These are phyloP conservation scores for Allygus modestus DNA, from an alignment of 2,888 invertebrate genomes.

Conservation along the genomic window DNA sequence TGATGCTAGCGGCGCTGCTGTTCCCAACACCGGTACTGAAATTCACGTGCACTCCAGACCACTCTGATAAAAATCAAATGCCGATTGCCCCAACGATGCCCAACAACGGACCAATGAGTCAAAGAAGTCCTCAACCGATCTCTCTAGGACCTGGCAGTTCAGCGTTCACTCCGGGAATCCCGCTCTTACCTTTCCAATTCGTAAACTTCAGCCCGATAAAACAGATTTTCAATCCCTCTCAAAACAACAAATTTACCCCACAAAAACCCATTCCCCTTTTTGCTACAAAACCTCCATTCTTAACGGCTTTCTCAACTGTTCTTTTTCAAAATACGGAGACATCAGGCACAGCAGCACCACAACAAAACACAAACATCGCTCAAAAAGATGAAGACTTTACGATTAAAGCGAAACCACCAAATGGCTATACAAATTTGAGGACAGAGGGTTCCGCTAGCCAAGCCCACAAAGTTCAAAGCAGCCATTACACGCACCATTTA, in stretches of 20 bases:
- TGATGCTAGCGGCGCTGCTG: constrained; percentile 32
- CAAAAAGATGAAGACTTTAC: constrained; percentile 18
- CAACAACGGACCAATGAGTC: not conserved
- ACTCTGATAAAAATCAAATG: not conserved
- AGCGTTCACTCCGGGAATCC: not conserved
- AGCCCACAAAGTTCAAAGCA: constrained; percentile 19
- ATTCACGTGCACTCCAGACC: constrained; percentile 38
- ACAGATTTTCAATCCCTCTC: not conserved
- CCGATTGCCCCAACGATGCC: not conserved
- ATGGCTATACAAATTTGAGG: constrained; percentile 16
- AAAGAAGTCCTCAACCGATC: not conserved
- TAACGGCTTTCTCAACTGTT: not conserved
- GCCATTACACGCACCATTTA: constrained; percentile 6
- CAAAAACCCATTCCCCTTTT: not conserved
- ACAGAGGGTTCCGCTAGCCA: not conserved
- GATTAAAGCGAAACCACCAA: constrained; percentile 17
- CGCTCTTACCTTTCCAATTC: constrained; percentile 27
- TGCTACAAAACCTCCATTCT: not conserved
- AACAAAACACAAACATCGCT: not conserved
- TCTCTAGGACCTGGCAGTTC: constrained; percentile 6
- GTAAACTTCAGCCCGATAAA: constrained; percentile 32
- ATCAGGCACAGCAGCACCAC: not conserved
- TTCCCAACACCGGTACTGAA: constrained; percentile 24
- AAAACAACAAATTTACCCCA: not conserved
- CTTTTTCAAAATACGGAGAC: not conserved